These are phyloP conservation scores for Catharus fuscescens DNA, from an alignment of 2,113 vertebrate genomes.

Conservation along the genomic window DNA sequence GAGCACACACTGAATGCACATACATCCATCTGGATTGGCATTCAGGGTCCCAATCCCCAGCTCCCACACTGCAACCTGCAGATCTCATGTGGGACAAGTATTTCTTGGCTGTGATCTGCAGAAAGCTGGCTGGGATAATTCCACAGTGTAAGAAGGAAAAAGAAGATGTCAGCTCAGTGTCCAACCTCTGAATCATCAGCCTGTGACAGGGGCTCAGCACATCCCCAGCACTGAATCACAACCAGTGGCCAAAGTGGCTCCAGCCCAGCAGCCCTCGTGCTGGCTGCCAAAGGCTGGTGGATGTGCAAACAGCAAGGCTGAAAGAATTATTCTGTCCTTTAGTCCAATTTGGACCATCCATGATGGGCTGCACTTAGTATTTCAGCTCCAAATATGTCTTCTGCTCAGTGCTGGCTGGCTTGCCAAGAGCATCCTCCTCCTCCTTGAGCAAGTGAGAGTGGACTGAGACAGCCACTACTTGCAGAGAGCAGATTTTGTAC, in stretches of 20 bases:
- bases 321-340: background rate
- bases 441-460: background rate
- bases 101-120: background rate
- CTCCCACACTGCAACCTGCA: background rate
- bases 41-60: background rate
- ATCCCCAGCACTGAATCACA: background rate
- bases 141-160: background rate
- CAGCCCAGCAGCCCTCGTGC: background rate
- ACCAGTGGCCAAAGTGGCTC: background rate
- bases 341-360: background rate
- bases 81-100: fast-evolving
- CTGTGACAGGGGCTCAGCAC: background rate
- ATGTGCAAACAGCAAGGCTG: background rate
- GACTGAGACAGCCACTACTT: background rate
- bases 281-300: background rate
- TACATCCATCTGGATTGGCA: background rate
- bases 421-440: background rate
- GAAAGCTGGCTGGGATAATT: background rate
- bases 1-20: background rate
- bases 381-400: background rate
- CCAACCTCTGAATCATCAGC: background rate
- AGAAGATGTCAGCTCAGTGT: background rate
- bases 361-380: background rate
- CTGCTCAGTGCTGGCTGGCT: background rate
- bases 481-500: background rate